Percentiles rank a stretch among this genome's conserved stretches.
Evolutionary conservation across 2,797 vertebrate species (phyloP).

Genomic region (Xerus rutilus): DNA sequence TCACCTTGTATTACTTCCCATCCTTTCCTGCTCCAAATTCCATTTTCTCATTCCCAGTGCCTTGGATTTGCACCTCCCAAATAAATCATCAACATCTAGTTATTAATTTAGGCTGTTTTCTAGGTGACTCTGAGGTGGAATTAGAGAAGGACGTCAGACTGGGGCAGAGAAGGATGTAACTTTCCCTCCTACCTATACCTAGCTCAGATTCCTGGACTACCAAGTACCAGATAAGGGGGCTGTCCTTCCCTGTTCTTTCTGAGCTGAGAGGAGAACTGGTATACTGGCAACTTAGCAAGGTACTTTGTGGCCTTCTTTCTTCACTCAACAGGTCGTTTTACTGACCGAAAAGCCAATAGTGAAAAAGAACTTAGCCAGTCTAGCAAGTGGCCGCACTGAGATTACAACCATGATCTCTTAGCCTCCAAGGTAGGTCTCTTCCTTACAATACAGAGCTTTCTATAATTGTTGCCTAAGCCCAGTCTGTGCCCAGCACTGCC

Average conservation of each 20-base stretch:
- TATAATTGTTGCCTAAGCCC: not conserved
- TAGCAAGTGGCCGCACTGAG: not conserved
- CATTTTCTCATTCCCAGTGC: not conserved
- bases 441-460: not conserved
- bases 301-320: not conserved
- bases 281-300: not conserved
- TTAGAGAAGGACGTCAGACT: not conserved
- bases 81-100: conserved; percentile 13
- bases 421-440: not conserved
- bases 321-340: not conserved
- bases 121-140: not conserved
- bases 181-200: not conserved
- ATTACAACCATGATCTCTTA: not conserved
- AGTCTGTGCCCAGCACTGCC: not conserved
- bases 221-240: not conserved
- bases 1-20: no score
- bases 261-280: not conserved
- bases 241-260: not conserved
- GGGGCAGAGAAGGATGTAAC: not conserved
- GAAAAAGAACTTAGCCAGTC: not conserved
- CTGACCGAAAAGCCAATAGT: not conserved
- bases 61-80: not conserved
- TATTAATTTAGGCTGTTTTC: not conserved
- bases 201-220: not conserved
- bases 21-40: not conserved